Evolutionary conservation across 2,797 vertebrate species (phyloP).

Genomic region (Sebastes dallii): DNA sequence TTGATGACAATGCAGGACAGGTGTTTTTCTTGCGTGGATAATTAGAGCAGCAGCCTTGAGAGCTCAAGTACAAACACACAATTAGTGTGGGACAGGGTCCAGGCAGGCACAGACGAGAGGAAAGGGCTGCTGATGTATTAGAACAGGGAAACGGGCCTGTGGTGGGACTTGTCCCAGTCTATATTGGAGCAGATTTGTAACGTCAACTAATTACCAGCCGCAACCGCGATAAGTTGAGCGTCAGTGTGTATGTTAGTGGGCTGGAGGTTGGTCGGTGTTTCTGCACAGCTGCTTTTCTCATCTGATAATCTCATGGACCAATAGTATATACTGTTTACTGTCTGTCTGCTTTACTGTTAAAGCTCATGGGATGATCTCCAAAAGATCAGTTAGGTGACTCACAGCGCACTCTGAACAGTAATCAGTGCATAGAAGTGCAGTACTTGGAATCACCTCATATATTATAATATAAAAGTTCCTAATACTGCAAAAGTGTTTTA

Average conservation of each 20-base stretch:
- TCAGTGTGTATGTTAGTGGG: neutral
- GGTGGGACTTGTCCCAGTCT: neutral
- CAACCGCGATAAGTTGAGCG: neutral
- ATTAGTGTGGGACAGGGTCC: constrained; percentile 56
- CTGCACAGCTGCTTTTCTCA: neutral
- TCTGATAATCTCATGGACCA: neutral
- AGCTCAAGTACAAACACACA: constrained; percentile 67
- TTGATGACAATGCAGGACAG: constrained; percentile 73
- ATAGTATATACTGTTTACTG: neutral
- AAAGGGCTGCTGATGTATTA: constrained; percentile 25
- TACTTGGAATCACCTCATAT: neutral
- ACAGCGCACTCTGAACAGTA: neutral
- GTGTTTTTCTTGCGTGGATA: constrained; percentile 71
- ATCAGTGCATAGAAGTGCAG: neutral
- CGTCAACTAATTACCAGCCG: neutral
- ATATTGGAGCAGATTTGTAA: neutral
- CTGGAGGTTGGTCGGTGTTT: neutral
- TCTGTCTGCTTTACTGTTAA: neutral
- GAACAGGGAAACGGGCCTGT: neutral
- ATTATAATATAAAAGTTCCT: neutral
- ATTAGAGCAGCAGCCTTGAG: constrained; percentile 65
- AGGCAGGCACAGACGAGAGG: neutral
- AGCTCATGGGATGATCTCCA: neutral
- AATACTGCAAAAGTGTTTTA: neutral
- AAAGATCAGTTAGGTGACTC: neutral